Conservation (phyloP, 53 echinoderm and acorn worm species). For the Holothuria scabra region DNA sequence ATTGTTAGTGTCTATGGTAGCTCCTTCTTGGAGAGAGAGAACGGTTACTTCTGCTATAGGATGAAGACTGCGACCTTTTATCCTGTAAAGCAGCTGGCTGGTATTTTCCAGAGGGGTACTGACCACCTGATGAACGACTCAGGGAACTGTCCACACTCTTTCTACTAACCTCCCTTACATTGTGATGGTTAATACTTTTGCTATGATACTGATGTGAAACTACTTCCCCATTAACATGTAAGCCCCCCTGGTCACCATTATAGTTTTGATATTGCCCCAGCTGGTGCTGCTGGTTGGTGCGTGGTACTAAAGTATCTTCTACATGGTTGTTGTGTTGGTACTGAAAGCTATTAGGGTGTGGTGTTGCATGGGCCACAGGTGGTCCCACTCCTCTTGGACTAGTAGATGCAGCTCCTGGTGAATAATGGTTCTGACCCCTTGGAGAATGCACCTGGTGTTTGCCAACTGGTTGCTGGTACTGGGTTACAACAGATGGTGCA, state of each 20-base stretch:
- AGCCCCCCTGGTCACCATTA: slow-evolving; percentile 8
- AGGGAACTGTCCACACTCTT: slow-evolving; percentile 22
- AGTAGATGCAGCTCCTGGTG: slow-evolving; percentile 34
- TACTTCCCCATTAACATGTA: slow-evolving; percentile 25
- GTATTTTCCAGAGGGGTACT: slow-evolving; percentile 19
- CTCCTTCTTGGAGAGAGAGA: slow-evolving; percentile 28
- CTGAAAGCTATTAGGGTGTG: slow-evolving; percentile 46
- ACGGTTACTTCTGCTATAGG: slow-evolving; percentile 28
- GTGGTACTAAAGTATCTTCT: slow-evolving; percentile 24
- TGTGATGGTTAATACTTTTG: too few species aligned
- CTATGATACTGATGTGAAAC: too few species aligned
- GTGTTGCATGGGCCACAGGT: slow-evolving; percentile 46
- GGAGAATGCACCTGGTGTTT: slow-evolving; percentile 22
- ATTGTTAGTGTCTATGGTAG: slow-evolving; percentile 14
- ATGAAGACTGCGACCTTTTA: slow-evolving; percentile 10
- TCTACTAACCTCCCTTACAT: too few species aligned
- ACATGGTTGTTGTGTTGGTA: slow-evolving; percentile 63
- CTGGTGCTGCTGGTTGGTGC: slow-evolving; percentile 41
- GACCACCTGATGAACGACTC: slow-evolving; percentile 28
- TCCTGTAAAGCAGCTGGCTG: slow-evolving; percentile 2
- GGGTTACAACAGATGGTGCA: slow-evolving; percentile 4
- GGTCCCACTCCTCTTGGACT: slow-evolving; percentile 12
- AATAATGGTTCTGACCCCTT: slow-evolving; percentile 9
- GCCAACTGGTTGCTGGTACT: slow-evolving; percentile 46
- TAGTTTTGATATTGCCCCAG: slow-evolving; percentile 56